Base-by-base conservation (phyloP, 2,113 vertebrate species). In the Phylloscopus trochiloides region DNA sequence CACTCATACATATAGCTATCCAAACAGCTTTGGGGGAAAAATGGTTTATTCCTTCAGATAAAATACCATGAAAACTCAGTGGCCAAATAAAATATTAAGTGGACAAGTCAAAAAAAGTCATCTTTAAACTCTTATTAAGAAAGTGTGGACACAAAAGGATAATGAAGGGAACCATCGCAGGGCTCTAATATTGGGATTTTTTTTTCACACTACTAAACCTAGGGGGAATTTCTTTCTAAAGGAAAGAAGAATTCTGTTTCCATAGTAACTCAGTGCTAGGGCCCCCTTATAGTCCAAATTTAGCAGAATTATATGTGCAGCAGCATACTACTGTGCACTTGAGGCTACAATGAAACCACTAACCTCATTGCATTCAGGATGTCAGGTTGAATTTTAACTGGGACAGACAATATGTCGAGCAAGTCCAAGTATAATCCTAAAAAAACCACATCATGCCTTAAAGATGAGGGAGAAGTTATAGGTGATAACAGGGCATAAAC, bases 161-260 rank as follows among this genome's bases (percentile, higher is more conserved):
- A 68, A 80, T 14, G 58, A 26, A 93, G 31, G 43, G 38, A 81
- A 86, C 70, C 40, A 66, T 76, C 0, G 0, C 61, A 54, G 58
- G 55, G 63, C 54, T 84, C 24, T 43, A 95, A 96, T 51, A 88
- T 8, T 40, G 62, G 68, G 62, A 90, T 9, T 66, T 85, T 93
- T 93, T 52, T 94, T 95, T 86, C 71, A 97, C 58, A 93, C 65
- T 79, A 73, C 58, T 84, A 93, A 96, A 96, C 93, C 88, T 97
- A 97, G 82, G 95, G 95, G 95, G 98, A 98, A 97, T 95, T 85
- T 94, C 59, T 90, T 97, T 96, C 91, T 68, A 91, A 92, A 96
- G 97, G 96, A 97, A 97, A 97, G 94, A 96, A 97, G 89, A 97
- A 95, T 76, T 89, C 93, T 82, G 97, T 98, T 98, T 96, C 97